Base-by-base conservation (phyloP, 1,140 invertebrate genomes). In the Zeugodacus cucurbitae region DNA sequence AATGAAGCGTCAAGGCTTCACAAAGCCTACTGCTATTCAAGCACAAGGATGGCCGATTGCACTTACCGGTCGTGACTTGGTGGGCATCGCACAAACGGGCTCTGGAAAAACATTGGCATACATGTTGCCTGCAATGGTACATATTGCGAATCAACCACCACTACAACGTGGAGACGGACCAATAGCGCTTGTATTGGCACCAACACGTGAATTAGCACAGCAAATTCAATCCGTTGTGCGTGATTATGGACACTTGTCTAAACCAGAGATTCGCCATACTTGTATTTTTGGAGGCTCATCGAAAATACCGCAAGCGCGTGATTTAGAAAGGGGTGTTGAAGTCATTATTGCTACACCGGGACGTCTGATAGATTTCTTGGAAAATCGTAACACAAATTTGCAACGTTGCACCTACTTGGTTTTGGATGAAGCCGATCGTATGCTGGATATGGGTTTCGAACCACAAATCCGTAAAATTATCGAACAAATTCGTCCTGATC, bases 381-480 rank as follows among this genome's bases (percentile, higher is more conserved):
- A 99, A 93, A 96, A 96, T 90, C 97, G 96, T 2, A 98, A 97
- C 29, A 99, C 98, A 0, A 99, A 98, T 92, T 93, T 99, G 86
- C 95, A 96, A 54, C 95, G 98, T 86, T 98, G 97, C 93, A 99
- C 98, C 58, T 99, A 99, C 93, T 94, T 99, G 32, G 99, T 99
- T 0, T 94, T 99, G 74, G 99, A 99, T 94, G 99, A 99, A 94
- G 99, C 97, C 57, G 97, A 97, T 92, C 94, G 97, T 78, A 97
- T 97, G 97, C 92, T 97, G 41, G 97, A 97, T 93, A 99, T 99
- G 99, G 99, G 99, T 86, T 99, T 99, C 93, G 99, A 99, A 93
- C 99, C 99, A 0, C 99, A 99, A 94, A 99, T 99, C 91, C 95
- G 98, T 59, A 99, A 99, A 93, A 99, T 99, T 89, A 97, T 99